Conservation (phyloP, 2,888 invertebrate genomes). For the Physocephala rufipes region DNA sequence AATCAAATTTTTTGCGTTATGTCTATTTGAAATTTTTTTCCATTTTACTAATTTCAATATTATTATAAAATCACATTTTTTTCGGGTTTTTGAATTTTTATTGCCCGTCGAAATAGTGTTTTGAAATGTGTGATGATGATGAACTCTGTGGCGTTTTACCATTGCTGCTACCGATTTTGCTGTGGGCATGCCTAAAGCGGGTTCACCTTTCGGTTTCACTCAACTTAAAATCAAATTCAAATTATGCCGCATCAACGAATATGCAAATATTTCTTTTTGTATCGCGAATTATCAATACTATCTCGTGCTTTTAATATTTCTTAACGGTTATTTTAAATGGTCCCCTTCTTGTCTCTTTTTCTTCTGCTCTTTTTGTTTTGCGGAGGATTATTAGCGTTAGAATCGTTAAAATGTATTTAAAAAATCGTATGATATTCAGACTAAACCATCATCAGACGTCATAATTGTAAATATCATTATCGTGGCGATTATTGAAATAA, state of each 20-base stretch:
- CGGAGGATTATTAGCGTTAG: too few species aligned
- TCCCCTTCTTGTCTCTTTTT: too few species aligned
- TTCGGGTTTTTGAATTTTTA: too few species aligned
- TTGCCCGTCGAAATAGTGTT: not conserved
- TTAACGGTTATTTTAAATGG: not conserved
- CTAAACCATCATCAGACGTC: too few species aligned
- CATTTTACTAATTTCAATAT: not conserved
- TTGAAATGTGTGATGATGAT: not conserved
- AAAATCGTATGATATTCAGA: too few species aligned
- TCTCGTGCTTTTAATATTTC: not conserved
- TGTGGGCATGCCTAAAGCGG: not conserved
- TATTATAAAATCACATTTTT: too few species aligned
- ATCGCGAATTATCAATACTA: not conserved
- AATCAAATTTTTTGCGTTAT: not conserved
- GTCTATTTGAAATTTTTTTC: not conserved
- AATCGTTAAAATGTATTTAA: too few species aligned
- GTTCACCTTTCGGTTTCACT: not conserved
- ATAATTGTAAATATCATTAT: too few species aligned
- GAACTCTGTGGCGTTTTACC: not conserved
- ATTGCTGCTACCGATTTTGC: slow-evolving; percentile 17
- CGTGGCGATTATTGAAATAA: too few species aligned
- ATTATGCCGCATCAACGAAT: not conserved
- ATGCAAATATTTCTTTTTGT: slow-evolving; percentile 5
- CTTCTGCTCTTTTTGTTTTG: too few species aligned
- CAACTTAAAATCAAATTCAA: not conserved